Conservation (phyloP, 2,888 invertebrate species). For the Mellilla xanthometata region DNA sequence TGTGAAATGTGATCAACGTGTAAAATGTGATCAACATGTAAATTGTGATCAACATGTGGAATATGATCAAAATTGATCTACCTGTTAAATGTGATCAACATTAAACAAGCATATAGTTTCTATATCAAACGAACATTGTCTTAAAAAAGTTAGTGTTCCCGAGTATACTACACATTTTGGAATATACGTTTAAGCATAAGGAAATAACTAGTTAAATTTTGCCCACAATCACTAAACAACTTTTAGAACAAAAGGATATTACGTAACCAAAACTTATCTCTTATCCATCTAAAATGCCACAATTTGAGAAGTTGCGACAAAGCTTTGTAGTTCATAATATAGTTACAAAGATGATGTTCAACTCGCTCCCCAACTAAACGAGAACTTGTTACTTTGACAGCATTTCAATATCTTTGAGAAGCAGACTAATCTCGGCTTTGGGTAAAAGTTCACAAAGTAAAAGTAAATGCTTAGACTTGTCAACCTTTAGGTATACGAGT, state of each 20-base stretch:
- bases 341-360: conserved; percentile 3
- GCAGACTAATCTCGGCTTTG: conserved; percentile 8
- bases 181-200: too few species aligned
- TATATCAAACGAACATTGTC: too few species aligned
- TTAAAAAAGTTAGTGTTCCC: too few species aligned
- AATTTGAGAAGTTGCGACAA: conserved; percentile 3
- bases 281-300: conserved; percentile 4
- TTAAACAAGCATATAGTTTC: too few species aligned
- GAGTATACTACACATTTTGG: too few species aligned
- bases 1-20: too few species aligned
- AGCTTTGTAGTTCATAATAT: conserved; percentile 9
- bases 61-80: too few species aligned
- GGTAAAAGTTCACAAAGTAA: conserved; percentile 5
- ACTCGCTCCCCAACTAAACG: not conserved
- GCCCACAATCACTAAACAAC: not conserved
- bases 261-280: conserved; percentile 7
- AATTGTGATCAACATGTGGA: too few species aligned
- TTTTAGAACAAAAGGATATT: too few species aligned
- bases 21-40: too few species aligned
- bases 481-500: not conserved
- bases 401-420: conserved; percentile 7
- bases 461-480: conserved; percentile 1
- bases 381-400: conserved; percentile 13
- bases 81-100: too few species aligned
- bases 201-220: too few species aligned